Evolutionary conservation across 2,888 invertebrate species (phyloP), one percentile per base, ranked within the genome.

Genomic region (Sericinus montela): DNA sequence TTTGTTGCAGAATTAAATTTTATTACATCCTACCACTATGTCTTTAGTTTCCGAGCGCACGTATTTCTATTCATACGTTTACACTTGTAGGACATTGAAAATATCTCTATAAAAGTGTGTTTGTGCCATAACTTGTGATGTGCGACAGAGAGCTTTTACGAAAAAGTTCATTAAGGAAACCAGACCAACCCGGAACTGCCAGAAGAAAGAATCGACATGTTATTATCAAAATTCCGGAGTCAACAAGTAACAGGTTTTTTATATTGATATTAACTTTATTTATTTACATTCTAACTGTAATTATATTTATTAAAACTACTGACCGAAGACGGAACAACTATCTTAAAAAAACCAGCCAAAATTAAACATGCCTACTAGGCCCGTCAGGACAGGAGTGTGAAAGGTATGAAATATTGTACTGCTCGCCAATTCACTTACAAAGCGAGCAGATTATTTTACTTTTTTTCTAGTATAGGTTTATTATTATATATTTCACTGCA

Each of bases 151-250:
- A 75, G 36, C 62, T 83, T 6, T 45, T 86, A 36, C 63, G 71
- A 35, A 68, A 69, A 48, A 82, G 80, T 58, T 80, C 85, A 1
- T 37, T 85, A 57, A 77, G 69, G 57, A 70, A 70, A 45, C 64
- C 70, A 1, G 70, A 67, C 1, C 62, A 51, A 30, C 52, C 59
- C 10, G 51, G 43, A n/a, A 53, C 55, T n/a, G 60, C 53, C 7
- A 69, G 63, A 40, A 70, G 60, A 46, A 75, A 63, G 44, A 71
- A 70, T 49, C 67, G 72, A 5, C 83, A 84, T 56, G 84, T 86
- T 0, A 64, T 81, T 42, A 83, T 86, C 32, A 66, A 65, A 36
- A 46, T 83, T 6, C 85, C 85, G 14, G 77, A 81, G 23, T 61
- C 74, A 0, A 63, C 73, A 25, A 40, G 56, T 13, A 57, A 70